These are phyloP conservation scores for Sula dactylatra DNA, from an alignment of 2,113 vertebrate genomes.

Conservation along the genomic window DNA sequence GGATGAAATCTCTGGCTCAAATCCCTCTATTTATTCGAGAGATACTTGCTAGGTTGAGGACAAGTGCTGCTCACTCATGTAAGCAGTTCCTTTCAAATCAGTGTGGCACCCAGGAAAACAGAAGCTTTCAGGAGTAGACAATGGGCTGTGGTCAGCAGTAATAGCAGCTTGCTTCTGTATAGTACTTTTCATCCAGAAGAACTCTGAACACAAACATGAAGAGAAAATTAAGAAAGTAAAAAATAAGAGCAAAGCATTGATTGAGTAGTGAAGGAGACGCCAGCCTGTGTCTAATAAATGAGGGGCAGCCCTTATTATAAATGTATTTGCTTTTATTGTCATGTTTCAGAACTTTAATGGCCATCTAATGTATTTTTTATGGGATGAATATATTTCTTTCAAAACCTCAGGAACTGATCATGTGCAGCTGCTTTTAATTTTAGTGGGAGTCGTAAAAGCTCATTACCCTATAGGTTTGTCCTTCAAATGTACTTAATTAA, in stretches of 20 bases:
- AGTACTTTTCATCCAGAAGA: not conserved
- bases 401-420: constrained; percentile 22
- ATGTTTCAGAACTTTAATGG: constrained; percentile 32
- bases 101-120: not conserved
- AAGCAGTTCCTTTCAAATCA: not conserved
- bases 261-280: not conserved
- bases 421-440: constrained; percentile 38
- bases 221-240: not conserved
- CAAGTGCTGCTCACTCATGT: not conserved
- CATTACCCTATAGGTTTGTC: not conserved
- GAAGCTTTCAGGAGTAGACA: not conserved
- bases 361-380: constrained; percentile 49
- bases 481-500: constrained; percentile 43
- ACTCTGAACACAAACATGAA: not conserved
- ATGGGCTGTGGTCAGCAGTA: not conserved
- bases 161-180: not conserved
- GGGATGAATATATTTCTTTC: constrained; percentile 1
- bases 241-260: not conserved
- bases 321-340: constrained; percentile 34
- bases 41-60: not conserved
- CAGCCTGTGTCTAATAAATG: constrained; percentile 11
- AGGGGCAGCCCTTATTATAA: constrained; percentile 2
- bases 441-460: not conserved
- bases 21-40: not conserved
- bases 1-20: not conserved